Base-by-base conservation (phyloP, 2,797 vertebrate genomes). In the Anabas testudineus region DNA sequence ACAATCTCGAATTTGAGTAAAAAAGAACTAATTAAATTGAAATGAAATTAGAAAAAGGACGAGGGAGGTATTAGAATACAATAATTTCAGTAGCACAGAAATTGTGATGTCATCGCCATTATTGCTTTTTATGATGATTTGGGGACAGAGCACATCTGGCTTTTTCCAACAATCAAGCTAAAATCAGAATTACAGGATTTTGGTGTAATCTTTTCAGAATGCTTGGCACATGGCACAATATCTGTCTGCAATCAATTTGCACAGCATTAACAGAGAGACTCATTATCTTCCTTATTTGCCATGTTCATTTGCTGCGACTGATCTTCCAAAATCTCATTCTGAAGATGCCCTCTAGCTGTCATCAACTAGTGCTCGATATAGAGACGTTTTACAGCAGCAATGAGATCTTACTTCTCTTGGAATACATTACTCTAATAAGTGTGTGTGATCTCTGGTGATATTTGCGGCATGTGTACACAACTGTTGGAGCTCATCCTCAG, bases 161-260 rank as follows among this genome's bases (percentile, higher is more conserved):
- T 71, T 87, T 77, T 71, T 67, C 71, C 47, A 64, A 24, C 42
- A 21, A 76, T 76, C 43, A 71, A 68, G 71, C 62, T 51, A 78
- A 76, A 41, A 3, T 85, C 57, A 78, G 77, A 89, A 84, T 85
- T 78, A 66, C 71, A 78, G 82, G 68, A 86, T 77, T 77, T 83
- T 78, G 81, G 66, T 52, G 42, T 76, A 81, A 89, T 90, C 67
- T 83, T 58, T 80, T 58, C 68, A 81, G 67, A 90, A 89, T 79
- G 73, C 55, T 67, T 77, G 69, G 76, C 87, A 84, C 67, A 76
- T 30, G 64, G 64, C 55, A 67, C 49, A 19, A 42, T 82, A 84
- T 84, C 75, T 87, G 86, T 73, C 84, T 89, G 85, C 85, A 65
- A 84, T 88, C 81, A 71, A 88, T 91, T 87, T 90, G 64, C 71